Base-by-base conservation (phyloP, 2,888 invertebrate species). In the Augiades crinisus region DNA sequence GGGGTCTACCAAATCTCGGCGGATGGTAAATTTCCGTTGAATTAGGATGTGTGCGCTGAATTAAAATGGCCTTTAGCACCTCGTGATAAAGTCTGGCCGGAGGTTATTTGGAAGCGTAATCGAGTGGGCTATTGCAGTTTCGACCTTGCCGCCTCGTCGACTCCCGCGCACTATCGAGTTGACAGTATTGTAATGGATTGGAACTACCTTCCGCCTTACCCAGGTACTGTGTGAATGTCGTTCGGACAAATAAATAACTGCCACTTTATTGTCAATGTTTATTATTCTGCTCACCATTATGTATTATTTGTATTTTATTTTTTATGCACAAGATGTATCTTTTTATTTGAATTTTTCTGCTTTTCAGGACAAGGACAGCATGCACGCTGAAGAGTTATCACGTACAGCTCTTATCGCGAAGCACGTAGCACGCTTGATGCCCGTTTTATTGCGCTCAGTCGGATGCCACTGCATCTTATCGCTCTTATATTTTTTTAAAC, bases 121-220 rank as follows among this genome's bases (percentile, higher is more conserved):
- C 17, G 14, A n/a, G 40, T 47, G 40, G 31, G 33, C 30, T 68
- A 67, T 65, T 82, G 81, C 80, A 82, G 70, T 72, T 69, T 55
- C 72, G 79, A 82, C 85, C 84, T 87, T 85, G 84, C 70, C 67
- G 72, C 70, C 68, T 73, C 68, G 68, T 72, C 70, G 75, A 72
- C 81, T 78, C 75, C 77, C 68, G 81, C 81, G 78, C 78, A 77
- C 70, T 72, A 75, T 72, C 70, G 59, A 65, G 64, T 72, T 74
- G 80, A 78, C 82, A 76, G 70, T 77, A 74, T 70, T 57, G 61
- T 78, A 75, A 86, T 82, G 78, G 78, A 86, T 81, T 76, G 70
- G 67, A 68, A 69, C 72, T 71, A 64, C 67, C 64, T 73, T 59
- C 78, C 75, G 63, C 72, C 74, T 52, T 75, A 72, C 61, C 78